phyloP scores from a whole-genome alignment of 2,888 invertebrate species.

The Nycteola revayana region DNA sequence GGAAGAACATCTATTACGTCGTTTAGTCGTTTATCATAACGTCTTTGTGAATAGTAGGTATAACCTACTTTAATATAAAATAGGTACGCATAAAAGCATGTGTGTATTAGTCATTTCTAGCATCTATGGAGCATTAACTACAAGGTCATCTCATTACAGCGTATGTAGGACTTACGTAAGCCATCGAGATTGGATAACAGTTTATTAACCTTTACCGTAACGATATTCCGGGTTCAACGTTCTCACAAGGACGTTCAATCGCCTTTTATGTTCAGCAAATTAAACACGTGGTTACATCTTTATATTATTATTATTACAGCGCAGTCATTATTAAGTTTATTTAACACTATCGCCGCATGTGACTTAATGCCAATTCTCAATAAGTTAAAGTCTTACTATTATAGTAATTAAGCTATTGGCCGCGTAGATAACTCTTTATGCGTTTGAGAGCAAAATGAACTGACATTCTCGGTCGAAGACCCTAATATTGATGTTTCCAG shows the following conservation, averaged over 20 bases:
- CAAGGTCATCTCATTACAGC: constrained; percentile 62
- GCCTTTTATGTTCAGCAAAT: constrained; percentile 44
- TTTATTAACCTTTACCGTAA: constrained; percentile 52
- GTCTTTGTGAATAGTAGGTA: not conserved
- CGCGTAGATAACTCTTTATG: too few species aligned
- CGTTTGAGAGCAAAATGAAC: too few species aligned
- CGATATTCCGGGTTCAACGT: constrained; percentile 70
- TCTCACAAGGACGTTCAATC: constrained; percentile 69
- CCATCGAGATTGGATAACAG: constrained; percentile 56
- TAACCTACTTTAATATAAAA: too few species aligned
- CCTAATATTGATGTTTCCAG: too few species aligned
- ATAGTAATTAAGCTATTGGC: constrained; percentile 47
- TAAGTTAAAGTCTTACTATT: constrained; percentile 46
- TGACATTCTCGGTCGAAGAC: too few species aligned
- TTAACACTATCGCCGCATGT: constrained; percentile 14
- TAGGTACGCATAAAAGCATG: too few species aligned
- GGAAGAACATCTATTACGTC: too few species aligned
- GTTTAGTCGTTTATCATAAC: not conserved
- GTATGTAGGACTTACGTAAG: constrained; percentile 63
- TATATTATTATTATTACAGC: constrained; percentile 18
- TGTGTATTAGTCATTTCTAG: too few species aligned
- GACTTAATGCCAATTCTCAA: constrained; percentile 19
- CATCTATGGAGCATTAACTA: constrained; percentile 50
- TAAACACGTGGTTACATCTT: constrained; percentile 33
- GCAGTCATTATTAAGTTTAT: constrained; percentile 24